Conservation (phyloP, 2,888 invertebrate genomes). For the Pediacus dermestoides region DNA sequence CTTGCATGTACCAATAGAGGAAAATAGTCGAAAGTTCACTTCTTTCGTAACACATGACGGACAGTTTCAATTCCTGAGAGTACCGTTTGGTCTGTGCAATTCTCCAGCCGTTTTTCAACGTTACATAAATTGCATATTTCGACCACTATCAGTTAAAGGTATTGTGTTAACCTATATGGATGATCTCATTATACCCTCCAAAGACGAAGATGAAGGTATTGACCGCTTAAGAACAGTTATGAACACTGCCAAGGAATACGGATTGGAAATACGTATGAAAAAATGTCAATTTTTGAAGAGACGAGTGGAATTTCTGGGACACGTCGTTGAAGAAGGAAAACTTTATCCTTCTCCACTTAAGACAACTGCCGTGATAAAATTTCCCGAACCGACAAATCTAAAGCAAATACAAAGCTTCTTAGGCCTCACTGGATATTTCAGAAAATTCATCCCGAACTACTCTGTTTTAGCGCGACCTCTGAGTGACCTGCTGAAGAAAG, state of each 20-base stretch:
- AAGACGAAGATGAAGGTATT: slow-evolving; percentile 15
- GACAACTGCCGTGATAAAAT: slow-evolving; percentile 25
- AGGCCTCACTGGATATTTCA: slow-evolving; percentile 39
- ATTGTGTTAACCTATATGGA: slow-evolving; percentile 14
- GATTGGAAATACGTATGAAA: slow-evolving; percentile 35
- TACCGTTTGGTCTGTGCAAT: slow-evolving; percentile 45
- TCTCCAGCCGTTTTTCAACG: slow-evolving; percentile 40
- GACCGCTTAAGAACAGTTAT: slow-evolving; percentile 11
- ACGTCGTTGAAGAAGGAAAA: slow-evolving; percentile 24
- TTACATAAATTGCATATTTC: slow-evolving; percentile 26
- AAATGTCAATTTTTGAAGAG: slow-evolving; percentile 42
- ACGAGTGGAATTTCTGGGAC: slow-evolving; percentile 24
- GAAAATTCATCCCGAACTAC: slow-evolving; percentile 39
- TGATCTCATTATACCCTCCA: slow-evolving; percentile 7
- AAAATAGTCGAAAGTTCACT: slow-evolving; percentile 18
- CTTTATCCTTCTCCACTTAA: slow-evolving; percentile 25
- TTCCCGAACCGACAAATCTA: slow-evolving; percentile 29
- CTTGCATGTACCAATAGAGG: slow-evolving; percentile 13
- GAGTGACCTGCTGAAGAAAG: slow-evolving; percentile 31
- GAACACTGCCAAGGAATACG: slow-evolving; percentile 19
- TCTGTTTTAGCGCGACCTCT: slow-evolving; percentile 37
- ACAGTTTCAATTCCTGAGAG: slow-evolving; percentile 43
- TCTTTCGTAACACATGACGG: slow-evolving; percentile 41
- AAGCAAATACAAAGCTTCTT: slow-evolving; percentile 37
- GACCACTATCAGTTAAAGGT: slow-evolving; percentile 4